Evolutionary conservation across 2,113 vertebrate genomes (phyloP), one percentile per base, ranked within the genome.

Genomic region (Strix uralensis): DNA sequence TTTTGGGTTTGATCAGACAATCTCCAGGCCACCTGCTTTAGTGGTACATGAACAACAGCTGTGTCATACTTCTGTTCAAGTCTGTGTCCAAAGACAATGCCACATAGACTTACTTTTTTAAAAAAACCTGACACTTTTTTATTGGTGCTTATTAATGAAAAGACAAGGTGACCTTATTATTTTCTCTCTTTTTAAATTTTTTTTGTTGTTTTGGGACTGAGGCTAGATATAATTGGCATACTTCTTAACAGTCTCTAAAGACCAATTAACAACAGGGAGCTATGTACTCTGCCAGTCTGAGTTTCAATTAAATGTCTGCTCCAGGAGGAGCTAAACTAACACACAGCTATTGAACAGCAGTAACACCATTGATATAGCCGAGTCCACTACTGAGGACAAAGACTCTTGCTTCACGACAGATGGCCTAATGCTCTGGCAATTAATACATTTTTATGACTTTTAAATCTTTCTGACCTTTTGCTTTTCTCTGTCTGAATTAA

Each of bases 221-320:
- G 47, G 54, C 38, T 82, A 79, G 46, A 96, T 81, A 90, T 98
- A 97, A 97, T 97, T 96, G 85, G 66, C 94, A 88, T 92, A 82
- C 80, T 77, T 96, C 65, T 63, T 77, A 97, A 91, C 32, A 62
- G 61, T 97, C 97, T 97, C 96, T 67, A 69, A 96, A 96, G 96
- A 96, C 88, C 95, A 97, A 97, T 98, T 98, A 98, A 96, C 87
- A 92, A 82, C 88, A 93, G 74, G 94, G 95, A 98, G 96, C 93
- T 75, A 71, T 94, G 92, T 81, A 96, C 85, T 62, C 49, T 87
- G 51, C 57, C 82, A 90, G 75, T 77, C 69, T 97, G 83, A 86
- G 66, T 89, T 97, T 98, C 95, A 97, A 92, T 98, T 96, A 97
- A 93, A 96, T 94, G 82, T 25, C 86, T 95, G 42, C 67, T 95